A percentile compares a stretch with the other conserved stretches of the same genome.
These are phyloP conservation scores for Etheostoma perlongum DNA, from an alignment of 2,797 vertebrate species.

Conservation along the genomic window DNA sequence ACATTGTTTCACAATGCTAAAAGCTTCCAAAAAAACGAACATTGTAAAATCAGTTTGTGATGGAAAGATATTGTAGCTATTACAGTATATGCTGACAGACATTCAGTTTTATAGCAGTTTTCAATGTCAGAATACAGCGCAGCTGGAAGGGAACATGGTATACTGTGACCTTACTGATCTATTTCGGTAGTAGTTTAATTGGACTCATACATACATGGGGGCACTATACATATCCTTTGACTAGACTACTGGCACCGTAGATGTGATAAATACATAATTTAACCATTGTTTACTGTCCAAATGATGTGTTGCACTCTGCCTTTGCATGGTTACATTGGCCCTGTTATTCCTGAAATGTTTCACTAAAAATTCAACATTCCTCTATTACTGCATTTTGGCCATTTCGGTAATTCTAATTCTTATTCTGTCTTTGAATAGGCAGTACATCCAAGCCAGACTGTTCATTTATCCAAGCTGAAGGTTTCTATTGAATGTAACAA, in stretches of 20 bases:
- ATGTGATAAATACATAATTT: slow-evolving; percentile 48
- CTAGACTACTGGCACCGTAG: slow-evolving; percentile 32
- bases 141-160: slow-evolving; percentile 32
- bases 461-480: slow-evolving; percentile 49
- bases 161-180: slow-evolving; percentile 41
- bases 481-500: slow-evolving; percentile 53
- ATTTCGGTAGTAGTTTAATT: slow-evolving; percentile 37
- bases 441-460: slow-evolving; percentile 29
- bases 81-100: slow-evolving; percentile 23
- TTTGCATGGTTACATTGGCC: slow-evolving; percentile 5
- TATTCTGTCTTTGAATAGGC: slow-evolving; percentile 45
- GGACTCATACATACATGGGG: slow-evolving; percentile 20
- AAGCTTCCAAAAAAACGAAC: slow-evolving; percentile 20
- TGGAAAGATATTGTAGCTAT: slow-evolving; percentile 22
- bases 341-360: slow-evolving; percentile 49
- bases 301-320: slow-evolving; percentile 35
- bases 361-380: slow-evolving; percentile 19
- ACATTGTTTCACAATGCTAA: slow-evolving; percentile 33
- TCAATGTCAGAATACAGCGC: slow-evolving; percentile 33
- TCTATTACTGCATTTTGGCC: slow-evolving; percentile 24
- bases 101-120: slow-evolving; percentile 21
- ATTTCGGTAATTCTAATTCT: slow-evolving; percentile 44
- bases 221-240: slow-evolving; percentile 44
- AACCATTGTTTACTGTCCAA: slow-evolving; percentile 31
- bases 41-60: slow-evolving; percentile 39